Evolutionary conservation across 1,140 invertebrate species (phyloP), one percentile per base, ranked within the genome.

Genomic region (Episyrphus balteatus): DNA sequence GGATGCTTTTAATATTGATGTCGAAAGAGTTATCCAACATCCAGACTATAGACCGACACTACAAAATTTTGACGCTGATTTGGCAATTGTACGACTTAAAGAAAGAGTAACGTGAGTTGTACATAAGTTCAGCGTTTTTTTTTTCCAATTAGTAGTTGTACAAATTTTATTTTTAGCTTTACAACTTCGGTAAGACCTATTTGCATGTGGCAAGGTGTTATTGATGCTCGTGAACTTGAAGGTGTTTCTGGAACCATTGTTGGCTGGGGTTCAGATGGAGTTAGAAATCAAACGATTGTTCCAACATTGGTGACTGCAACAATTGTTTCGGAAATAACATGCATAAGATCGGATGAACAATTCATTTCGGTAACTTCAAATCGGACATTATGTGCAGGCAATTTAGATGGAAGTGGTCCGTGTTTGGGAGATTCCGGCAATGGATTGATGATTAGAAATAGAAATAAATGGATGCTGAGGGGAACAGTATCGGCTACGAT

Each of bases 351-450:
- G 7, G 51, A 56, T 26, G 18, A 11, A 10, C 40, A 30, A 5
- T 57, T 51, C 32, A 15, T n/a, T 14, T 37, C 43, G 30, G 10
- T 61, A 1, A 58, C 54, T n/a, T 57, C 59, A 10, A 49, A 55
- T 1, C 60, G 61, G 14, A 68, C 62, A 3, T 52, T 70, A 11
- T 70, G 68, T 37, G 68, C 68, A 11, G 68, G 68, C 10, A 60
- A 62, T 36, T 48, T 51, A 7, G 59, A 70, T 48, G 61, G 56
- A 6, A 55, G 51, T 1, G 68, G 68, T 3, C 68, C 68, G 1
- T 70, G 68, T 41, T 49, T 57, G 13, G 68, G 68, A 0, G 68
- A 70, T 39, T 66, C 62, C 0, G 68, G 68, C 5, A 59, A 62
- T 1, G 67, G 65, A 7, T 47, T 70, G 21, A 62, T 70, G 55